Percentiles rank a stretch among this genome's conserved stretches.
These are phyloP conservation scores for Brenthis ino DNA, from an alignment of 2,888 invertebrate genomes.

Conservation along the genomic window DNA sequence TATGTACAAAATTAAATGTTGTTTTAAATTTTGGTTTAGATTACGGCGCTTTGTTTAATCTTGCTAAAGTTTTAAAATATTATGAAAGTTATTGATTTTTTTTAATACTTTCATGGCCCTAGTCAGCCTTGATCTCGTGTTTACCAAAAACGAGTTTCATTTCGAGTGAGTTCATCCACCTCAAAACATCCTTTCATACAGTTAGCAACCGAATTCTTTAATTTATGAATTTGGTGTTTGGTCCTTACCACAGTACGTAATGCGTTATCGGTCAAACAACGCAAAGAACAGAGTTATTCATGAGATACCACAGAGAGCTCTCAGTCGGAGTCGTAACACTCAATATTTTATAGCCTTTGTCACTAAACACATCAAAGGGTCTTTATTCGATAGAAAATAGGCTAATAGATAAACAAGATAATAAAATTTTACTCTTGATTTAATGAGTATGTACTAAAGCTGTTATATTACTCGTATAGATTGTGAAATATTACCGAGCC, in stretches of 20 bases:
- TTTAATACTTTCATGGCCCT: slow-evolving; percentile 20
- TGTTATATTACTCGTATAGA: neutral
- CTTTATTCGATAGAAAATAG: slow-evolving; percentile 22
- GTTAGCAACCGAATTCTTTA: slow-evolving; percentile 34
- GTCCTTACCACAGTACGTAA: slow-evolving; percentile 4
- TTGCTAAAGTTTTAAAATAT: too few species aligned
- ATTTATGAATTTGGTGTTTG: slow-evolving; percentile 21
- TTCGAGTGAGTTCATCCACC: slow-evolving; percentile 69
- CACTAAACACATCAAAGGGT: slow-evolving; percentile 23
- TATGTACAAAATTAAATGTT: too few species aligned
- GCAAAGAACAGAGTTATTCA: slow-evolving; percentile 37
- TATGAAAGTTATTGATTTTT: neutral
- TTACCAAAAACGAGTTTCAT: slow-evolving; percentile 68
- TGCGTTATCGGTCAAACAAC: slow-evolving; percentile 46
- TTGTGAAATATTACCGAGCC: slow-evolving; percentile 58
- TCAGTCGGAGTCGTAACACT: slow-evolving; percentile 33
- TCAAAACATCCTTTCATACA: slow-evolving; percentile 43
- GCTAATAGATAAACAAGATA: slow-evolving; percentile 21
- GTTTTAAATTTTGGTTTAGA: too few species aligned
- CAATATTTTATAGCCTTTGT: slow-evolving; percentile 33
- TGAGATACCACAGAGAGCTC: slow-evolving; percentile 27
- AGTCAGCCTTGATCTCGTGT: slow-evolving; percentile 52
- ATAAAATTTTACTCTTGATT: slow-evolving; percentile 29
- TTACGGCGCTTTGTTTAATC: too few species aligned
- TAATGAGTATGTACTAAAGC: neutral